Conservation (phyloP, 2,888 invertebrate species). For the Cylloceria caligata region DNA sequence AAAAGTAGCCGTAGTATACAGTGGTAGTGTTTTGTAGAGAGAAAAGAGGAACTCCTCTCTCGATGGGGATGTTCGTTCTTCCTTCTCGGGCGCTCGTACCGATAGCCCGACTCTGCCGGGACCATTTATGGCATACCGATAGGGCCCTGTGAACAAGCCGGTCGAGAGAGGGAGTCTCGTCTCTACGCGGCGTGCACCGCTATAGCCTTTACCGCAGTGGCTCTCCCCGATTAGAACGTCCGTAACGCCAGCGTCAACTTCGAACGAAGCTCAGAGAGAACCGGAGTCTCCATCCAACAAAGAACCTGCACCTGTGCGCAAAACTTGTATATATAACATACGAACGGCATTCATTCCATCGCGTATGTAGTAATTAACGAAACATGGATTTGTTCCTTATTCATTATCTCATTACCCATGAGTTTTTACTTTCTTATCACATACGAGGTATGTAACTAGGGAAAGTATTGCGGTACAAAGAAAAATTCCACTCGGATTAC, state of each 20-base stretch:
- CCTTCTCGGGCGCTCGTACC: constrained; percentile 56
- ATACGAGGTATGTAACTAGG: too few species aligned
- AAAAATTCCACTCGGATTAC: too few species aligned
- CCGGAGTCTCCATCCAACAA: constrained; percentile 18
- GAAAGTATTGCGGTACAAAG: too few species aligned
- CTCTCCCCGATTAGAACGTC: constrained; percentile 54
- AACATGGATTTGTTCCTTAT: not conserved
- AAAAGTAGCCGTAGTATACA: constrained; percentile 33
- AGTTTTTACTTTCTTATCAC: too few species aligned
- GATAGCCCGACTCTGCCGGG: constrained; percentile 67
- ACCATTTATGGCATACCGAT: constrained; percentile 73
- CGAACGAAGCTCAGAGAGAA: not conserved
- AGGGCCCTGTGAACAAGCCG: constrained; percentile 64
- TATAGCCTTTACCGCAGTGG: constrained; percentile 54
- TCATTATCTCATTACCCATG: too few species aligned
- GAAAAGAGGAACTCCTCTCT: constrained; percentile 38
- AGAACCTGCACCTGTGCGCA: constrained; percentile 54
- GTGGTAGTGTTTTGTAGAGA: constrained; percentile 56
- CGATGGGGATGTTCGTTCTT: constrained; percentile 64
- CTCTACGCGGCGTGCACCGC: constrained; percentile 50
- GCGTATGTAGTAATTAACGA: not conserved
- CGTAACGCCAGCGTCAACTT: constrained; percentile 18
- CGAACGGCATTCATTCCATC: not conserved
- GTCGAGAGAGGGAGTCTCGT: constrained; percentile 31
- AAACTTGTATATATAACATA: not conserved